These are phyloP conservation scores for Potorous gilbertii DNA, from an alignment of 2,797 vertebrate genomes.

Conservation along the genomic window DNA sequence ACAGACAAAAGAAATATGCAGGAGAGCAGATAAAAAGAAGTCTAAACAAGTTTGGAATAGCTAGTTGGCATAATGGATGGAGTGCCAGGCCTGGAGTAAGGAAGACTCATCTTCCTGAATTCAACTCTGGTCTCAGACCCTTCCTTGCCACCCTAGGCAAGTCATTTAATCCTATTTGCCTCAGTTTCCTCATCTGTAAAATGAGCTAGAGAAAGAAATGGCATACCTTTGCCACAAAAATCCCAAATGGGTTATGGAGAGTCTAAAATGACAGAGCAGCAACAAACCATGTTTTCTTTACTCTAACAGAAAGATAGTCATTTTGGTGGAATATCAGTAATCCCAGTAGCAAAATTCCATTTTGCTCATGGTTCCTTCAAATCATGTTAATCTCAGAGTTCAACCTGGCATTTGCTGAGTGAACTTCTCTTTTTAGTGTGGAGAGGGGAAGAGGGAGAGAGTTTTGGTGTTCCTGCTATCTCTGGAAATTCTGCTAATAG, in stretches of 20 bases:
- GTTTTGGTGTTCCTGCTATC: not conserved
- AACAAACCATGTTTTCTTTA: not conserved
- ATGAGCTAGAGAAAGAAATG: not conserved
- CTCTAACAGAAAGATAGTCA: not conserved
- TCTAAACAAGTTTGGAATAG: not conserved
- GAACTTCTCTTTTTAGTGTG: not conserved
- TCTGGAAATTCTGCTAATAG: not conserved
- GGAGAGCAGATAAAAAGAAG: not conserved
- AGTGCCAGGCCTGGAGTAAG: not conserved
- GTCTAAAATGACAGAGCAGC: not conserved
- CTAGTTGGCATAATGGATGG: not conserved
- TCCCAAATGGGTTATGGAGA: not conserved
- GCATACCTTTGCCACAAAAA: not conserved
- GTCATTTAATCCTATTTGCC: not conserved
- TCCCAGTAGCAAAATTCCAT: not conserved
- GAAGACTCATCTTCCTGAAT: not conserved
- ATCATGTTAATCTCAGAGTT: not conserved
- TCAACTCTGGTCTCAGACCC: not conserved
- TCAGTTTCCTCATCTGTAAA: not conserved
- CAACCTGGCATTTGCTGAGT: not conserved
- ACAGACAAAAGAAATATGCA: not conserved
- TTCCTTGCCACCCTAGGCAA: not conserved
- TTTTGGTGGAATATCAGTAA: not conserved
- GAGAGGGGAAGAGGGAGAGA: not conserved
- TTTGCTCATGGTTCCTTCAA: not conserved